phyloP scores from a whole-genome alignment of 2,113 vertebrate species.

The Cacatua alba region DNA sequence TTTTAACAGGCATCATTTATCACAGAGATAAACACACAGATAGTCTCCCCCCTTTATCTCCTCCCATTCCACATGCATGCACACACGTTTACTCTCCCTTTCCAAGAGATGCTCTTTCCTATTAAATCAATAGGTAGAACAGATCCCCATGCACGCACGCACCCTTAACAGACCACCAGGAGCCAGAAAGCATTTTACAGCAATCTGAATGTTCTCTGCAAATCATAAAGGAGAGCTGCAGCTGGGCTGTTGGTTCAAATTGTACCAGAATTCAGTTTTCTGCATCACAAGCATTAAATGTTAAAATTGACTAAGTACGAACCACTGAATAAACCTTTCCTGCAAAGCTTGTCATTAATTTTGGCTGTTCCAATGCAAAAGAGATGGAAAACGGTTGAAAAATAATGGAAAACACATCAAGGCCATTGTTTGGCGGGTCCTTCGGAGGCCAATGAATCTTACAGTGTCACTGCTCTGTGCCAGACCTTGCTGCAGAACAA shows the following conservation, averaged over 20 bases:
- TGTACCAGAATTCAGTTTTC: constrained; percentile 14
- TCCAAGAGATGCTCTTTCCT: constrained; percentile 42
- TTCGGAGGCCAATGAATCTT: constrained; percentile 14
- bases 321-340: constrained; percentile 72
- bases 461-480: not conserved
- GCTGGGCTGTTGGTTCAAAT: constrained; percentile 1
- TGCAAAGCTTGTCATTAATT: constrained; percentile 52
- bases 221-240: not conserved
- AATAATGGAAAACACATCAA: constrained; percentile 27
- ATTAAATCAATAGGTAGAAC: constrained; percentile 47
- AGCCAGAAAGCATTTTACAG: not conserved
- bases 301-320: constrained; percentile 77
- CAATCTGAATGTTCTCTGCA: constrained; percentile 2
- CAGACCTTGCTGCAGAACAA: not conserved
- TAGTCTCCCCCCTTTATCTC: not conserved
- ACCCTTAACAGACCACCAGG: not conserved
- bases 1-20: constrained; percentile 41
- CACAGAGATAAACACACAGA: constrained; percentile 26
- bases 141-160: not conserved
- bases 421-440: not conserved
- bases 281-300: constrained; percentile 72
- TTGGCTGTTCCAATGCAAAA: constrained; percentile 8
- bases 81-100: constrained; percentile 26
- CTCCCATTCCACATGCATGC: constrained; percentile 46
- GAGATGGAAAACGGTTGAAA: constrained; percentile 21